A percentile compares a stretch with the other conserved stretches of the same genome.
phyloP scores from a whole-genome alignment of 1,140 invertebrate species.

The Brevipalpus yothersi region DNA sequence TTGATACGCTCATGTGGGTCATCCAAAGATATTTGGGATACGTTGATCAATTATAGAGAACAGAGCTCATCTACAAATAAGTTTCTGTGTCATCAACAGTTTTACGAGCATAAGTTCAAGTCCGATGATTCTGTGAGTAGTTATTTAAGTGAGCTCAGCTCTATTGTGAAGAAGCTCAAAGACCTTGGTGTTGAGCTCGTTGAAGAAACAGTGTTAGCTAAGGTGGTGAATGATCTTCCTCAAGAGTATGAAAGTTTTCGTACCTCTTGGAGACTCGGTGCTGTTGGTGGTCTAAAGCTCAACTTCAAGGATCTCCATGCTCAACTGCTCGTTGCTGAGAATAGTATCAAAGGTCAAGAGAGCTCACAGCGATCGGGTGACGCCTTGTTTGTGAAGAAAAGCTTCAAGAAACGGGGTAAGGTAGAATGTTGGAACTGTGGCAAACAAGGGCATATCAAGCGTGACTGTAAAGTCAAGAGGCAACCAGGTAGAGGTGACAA shows the following conservation, averaged over 20 bases:
- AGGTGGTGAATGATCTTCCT: neutral
- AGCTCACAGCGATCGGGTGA: neutral
- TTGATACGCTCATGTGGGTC: neutral
- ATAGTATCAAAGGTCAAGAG: neutral
- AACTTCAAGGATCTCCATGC: neutral
- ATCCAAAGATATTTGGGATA: neutral
- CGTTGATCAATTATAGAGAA: neutral
- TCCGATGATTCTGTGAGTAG: neutral
- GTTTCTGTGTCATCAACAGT: neutral
- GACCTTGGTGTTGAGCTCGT: neutral
- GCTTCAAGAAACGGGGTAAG: neutral
- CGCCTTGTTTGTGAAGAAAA: neutral
- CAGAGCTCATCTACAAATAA: neutral
- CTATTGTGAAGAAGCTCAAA: neutral
- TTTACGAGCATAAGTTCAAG: neutral
- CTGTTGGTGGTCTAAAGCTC: neutral
- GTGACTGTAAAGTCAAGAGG: neutral
- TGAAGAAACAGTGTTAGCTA: neutral
- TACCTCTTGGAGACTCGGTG: neutral
- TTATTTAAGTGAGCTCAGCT: neutral
- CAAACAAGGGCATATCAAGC: neutral
- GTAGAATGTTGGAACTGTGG: neutral
- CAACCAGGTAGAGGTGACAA: neutral
- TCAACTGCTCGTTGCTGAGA: neutral
- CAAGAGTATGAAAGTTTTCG: neutral